These are phyloP conservation scores for Limnephilus rhombicus DNA, from an alignment of 2,888 invertebrate species.

Conservation along the genomic window DNA sequence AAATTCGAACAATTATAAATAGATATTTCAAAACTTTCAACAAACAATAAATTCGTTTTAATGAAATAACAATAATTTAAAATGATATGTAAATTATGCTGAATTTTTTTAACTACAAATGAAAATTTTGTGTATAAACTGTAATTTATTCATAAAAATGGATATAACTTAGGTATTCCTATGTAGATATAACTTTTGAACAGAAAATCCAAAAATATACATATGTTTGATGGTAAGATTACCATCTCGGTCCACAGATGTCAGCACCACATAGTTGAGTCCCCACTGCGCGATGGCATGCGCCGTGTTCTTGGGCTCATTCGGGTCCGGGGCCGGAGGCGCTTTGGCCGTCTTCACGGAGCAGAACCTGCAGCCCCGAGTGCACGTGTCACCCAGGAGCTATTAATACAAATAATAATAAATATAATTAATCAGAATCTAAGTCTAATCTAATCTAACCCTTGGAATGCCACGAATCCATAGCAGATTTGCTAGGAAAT, in stretches of 20 bases:
- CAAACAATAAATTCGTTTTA: too few relatives aligned
- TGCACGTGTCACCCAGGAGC: constrained; percentile 99
- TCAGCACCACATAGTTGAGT: constrained; percentile 97
- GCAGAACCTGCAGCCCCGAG: constrained; percentile 98
- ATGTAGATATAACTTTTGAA: not conserved
- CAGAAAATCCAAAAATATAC: not conserved
- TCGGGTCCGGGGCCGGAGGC: constrained; percentile 93
- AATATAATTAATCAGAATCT: not conserved
- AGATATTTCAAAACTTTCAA: too few relatives aligned
- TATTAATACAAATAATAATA: constrained; percentile 70
- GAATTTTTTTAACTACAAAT: too few relatives aligned
- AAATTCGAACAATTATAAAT: too few relatives aligned
- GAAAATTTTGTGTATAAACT: too few relatives aligned
- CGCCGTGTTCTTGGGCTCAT: constrained; percentile 96
- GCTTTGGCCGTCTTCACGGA: constrained; percentile 96
- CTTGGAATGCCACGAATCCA: too few relatives aligned
- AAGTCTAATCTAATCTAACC: not conserved
- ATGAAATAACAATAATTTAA: too few relatives aligned
- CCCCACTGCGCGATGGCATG: constrained; percentile 96
- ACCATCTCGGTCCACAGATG: constrained; percentile 99
- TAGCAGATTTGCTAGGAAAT: too few relatives aligned
- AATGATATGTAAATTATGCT: too few relatives aligned
- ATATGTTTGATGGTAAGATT: constrained; percentile 66
- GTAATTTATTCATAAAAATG: too few relatives aligned
- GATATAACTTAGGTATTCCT: too few relatives aligned